Conservation (phyloP, 1,140 invertebrate genomes). For the Sarcophaga peregrina region DNA sequence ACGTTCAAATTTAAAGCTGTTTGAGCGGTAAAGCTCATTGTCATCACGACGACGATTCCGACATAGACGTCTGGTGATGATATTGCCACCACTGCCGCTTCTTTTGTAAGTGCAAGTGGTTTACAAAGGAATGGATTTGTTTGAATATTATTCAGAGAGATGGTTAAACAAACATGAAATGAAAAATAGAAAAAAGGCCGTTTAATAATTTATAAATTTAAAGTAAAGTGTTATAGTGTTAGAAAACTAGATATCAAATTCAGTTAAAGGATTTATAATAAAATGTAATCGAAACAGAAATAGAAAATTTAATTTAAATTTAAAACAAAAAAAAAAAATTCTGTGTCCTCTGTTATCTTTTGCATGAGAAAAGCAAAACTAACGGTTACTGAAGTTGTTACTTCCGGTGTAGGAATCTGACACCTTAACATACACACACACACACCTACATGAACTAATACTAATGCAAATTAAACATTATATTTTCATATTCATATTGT, state of each 20-base stretch:
- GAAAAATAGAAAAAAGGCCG: not conserved
- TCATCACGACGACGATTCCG: constrained; percentile 75
- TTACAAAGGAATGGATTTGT: constrained; percentile 22
- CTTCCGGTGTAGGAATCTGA: constrained; percentile 18
- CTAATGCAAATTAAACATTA: not conserved
- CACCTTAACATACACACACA: not conserved
- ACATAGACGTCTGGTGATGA: constrained; percentile 75
- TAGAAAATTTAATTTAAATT: not conserved
- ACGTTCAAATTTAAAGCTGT: constrained; percentile 86
- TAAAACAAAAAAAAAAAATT: no score
- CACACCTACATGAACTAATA: no score
- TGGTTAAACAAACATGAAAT: constrained; percentile 22
- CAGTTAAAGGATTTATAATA: not conserved
- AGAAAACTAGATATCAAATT: not conserved
- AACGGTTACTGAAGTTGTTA: not conserved
- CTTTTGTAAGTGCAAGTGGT: constrained; percentile 53
- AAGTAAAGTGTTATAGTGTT: not conserved
- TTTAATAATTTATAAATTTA: not conserved
- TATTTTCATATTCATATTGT: not conserved
- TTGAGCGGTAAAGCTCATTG: constrained; percentile 84
- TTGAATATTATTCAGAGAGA: not conserved
- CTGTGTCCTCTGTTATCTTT: not conserved
- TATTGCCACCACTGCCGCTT: constrained; percentile 59
- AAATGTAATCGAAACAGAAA: not conserved
- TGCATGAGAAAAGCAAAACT: not conserved